Percentiles rank a stretch among this genome's conserved stretches.
Evolutionary conservation across 2,888 invertebrate species (phyloP).

Genomic region (Eumerus sabulonum): DNA sequence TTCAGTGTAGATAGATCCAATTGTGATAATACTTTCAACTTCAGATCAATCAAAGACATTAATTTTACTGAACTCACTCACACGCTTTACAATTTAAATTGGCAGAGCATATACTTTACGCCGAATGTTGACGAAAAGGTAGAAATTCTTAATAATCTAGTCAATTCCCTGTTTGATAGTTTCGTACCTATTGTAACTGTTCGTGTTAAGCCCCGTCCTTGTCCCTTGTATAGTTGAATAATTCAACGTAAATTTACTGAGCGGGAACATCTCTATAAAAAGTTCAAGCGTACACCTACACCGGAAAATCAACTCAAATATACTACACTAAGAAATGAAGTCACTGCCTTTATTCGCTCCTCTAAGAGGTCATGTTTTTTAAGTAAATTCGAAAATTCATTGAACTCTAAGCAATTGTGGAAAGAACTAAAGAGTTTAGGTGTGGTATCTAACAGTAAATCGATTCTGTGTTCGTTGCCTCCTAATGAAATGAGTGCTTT

Average conservation of each 20-base stretch:
- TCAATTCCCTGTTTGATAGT: slow-evolving; percentile 5
- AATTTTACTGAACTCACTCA: not conserved
- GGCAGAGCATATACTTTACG: not conserved
- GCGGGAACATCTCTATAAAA: too few relatives aligned
- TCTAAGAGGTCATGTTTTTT: too few relatives aligned
- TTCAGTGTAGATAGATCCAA: not conserved
- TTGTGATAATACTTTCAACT: not conserved
- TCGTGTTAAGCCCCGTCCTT: not conserved
- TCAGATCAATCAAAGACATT: not conserved
- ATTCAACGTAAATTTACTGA: too few relatives aligned
- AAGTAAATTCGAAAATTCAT: too few relatives aligned
- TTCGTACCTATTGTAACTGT: slow-evolving; percentile 1
- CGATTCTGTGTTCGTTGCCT: not conserved
- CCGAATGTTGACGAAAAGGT: slow-evolving; percentile 3
- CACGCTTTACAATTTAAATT: not conserved
- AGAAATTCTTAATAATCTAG: slow-evolving; percentile 1
- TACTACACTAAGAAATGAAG: not conserved
- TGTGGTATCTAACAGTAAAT: not conserved
- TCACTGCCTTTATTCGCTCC: not conserved
- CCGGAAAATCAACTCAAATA: slow-evolving; percentile 1
- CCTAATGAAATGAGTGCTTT: slow-evolving; percentile 3
- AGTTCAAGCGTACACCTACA: not conserved
- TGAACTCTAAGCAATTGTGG: not conserved
- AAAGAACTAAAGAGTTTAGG: not conserved
- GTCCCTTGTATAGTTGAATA: slow-evolving; percentile 2